Base-by-base conservation (phyloP, 2,113 vertebrate species). In the Suricata suricatta region DNA sequence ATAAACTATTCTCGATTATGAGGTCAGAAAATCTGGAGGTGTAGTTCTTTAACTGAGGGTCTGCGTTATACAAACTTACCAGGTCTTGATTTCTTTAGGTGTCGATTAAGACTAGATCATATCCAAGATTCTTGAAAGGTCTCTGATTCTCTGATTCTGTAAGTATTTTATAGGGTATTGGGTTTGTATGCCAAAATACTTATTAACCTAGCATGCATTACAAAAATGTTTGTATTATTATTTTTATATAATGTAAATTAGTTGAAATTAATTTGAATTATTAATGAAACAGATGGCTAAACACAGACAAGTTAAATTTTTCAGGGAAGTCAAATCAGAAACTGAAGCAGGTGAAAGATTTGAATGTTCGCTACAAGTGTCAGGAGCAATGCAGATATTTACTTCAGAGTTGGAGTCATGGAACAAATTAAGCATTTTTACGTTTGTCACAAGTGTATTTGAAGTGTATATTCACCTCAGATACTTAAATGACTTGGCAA, bases 401-500 rank as follows among this genome's bases (percentile, higher is more conserved):
- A 69, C 47, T 77, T 87, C 1, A 12, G 17, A 33, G 44, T 57
- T 80, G 25, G 27, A 92, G 79, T 87, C 64, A 33, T 3, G 19
- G 25, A 89, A 71, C 27, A 86, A 54, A 94, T 88, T 69, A 90
- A 80, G 14, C 21, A 83, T 71, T 92, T 96, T 76, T 47, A 13
- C 71, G 33, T 80, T 89, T 86, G 11, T 66, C 77, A 90, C 80
- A 89, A 68, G 54, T 66, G 14, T 38, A 60, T 88, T 66, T 76
- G 92, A 97, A 91, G 57, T 92, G 29, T n/a, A 13, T 35, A 66
- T 11, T 97, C 74, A 93, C 63, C 23, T 97, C 41, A 44, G 38
- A 57, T 83, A 91, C 87, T 92, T 95, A 86, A 95, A 71, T 50
- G 21, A 83, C 29, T 92, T 90, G 68, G 82, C 92, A 95, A 29